A percentile compares a stretch with the other conserved stretches of the same genome.
Conservation (phyloP, 1,140 invertebrate species). For the Drosophila auraria region DNA sequence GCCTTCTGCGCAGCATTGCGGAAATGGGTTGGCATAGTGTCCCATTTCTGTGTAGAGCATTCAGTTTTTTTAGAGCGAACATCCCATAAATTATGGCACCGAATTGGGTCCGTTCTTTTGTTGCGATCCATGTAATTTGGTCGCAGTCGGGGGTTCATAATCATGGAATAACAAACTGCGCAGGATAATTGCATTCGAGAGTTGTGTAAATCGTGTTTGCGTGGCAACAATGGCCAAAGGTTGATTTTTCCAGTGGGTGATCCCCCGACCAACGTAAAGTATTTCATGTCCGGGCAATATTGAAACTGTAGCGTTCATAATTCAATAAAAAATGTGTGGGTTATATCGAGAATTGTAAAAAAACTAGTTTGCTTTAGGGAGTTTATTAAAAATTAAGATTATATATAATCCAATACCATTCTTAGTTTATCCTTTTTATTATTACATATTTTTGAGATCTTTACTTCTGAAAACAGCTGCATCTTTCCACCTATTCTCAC, state of each 20-base stretch:
- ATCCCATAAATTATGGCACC: conserved; percentile 70
- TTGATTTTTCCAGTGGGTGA: conserved; percentile 48
- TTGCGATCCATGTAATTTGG: conserved; percentile 78
- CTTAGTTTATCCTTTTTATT: neutral
- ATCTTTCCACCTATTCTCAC: neutral
- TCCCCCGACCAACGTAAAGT: neutral
- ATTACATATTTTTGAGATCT: neutral
- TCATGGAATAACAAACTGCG: conserved; percentile 79
- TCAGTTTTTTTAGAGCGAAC: conserved; percentile 44
- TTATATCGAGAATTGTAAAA: neutral
- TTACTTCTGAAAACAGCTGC: conserved; percentile 8
- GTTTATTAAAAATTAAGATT: neutral
- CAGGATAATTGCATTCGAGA: conserved; percentile 70
- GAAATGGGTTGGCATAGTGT: conserved; percentile 73
- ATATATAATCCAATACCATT: too few species aligned
- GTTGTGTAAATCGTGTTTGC: conserved; percentile 73
- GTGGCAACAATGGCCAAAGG: conserved; percentile 63
- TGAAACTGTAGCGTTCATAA: conserved; percentile 12
- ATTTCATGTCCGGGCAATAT: neutral
- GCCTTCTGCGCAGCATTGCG: conserved; percentile 74
- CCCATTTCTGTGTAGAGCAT: conserved; percentile 56
- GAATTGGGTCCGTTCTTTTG: conserved; percentile 65
- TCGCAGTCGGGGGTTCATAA: conserved; percentile 49
- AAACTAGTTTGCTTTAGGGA: neutral
- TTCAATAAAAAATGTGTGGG: conserved; percentile 2